Base-by-base conservation (phyloP, 1,140 invertebrate species). In the Anoplolepis gracilipes region DNA sequence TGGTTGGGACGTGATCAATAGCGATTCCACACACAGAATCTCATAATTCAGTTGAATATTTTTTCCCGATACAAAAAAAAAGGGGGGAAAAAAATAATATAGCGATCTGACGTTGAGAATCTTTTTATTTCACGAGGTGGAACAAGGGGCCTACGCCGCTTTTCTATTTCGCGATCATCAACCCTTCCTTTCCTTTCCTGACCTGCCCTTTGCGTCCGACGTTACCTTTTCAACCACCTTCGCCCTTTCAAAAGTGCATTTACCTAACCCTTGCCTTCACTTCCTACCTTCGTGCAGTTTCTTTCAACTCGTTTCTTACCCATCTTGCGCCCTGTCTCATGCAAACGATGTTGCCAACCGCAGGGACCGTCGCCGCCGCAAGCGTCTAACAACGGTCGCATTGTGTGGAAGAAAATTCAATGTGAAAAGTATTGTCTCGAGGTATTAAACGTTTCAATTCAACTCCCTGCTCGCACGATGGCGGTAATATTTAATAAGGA, bases 191-290 rank as follows among this genome's bases (percentile, higher is more conserved):
- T 55, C 42, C n/a, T 53, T 82, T 33, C 28, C 11, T 11, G 2
- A 57, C 61, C 36, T 62, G 55, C 11, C 55, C 77, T 81, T 69
- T 49, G 13, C 13, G 11, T 16, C 11, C 19, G 30, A 46, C 57
- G 67, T 57, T 16, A 49, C 42, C 25, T 76, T 22, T 59, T 57
- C 42, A 42, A 67, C 39, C 77, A 33, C 49, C 72, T 78, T 88
- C 87, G 75, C 57, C 77, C 70, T 89, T 90, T 89, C 78, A 90
- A 75, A 86, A 86, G 73, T 82, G 86, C 88, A 89, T 90, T 89
- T 86, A 79, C 70, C 73, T 78, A 84, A 36, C 53, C 73, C 75
- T 59, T 46, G 22, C 49, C 78, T 87, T 49, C 39, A 3, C 53
- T 65, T 85, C 46, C 33, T 57, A n/a, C n/a, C 59, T 64, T 64